These are phyloP conservation scores for Limenitis camilla DNA, from an alignment of 2,888 invertebrate genomes.

Conservation along the genomic window DNA sequence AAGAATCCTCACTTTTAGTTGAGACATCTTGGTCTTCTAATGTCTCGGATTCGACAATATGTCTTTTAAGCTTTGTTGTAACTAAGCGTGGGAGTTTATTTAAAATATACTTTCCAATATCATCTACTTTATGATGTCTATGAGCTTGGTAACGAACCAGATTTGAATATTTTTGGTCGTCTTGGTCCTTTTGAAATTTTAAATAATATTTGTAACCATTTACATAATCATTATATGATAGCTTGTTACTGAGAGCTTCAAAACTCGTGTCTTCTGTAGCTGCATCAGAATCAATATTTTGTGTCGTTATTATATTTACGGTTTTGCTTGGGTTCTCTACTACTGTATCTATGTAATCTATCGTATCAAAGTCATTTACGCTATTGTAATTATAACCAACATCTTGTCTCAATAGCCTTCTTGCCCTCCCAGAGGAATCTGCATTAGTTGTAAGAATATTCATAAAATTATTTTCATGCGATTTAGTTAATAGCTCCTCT, in stretches of 20 bases:
- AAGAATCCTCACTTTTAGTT: conserved; percentile 52
- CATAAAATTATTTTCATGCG: conserved; percentile 37
- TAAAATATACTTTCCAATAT: conserved; percentile 61
- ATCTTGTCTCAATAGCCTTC: conserved; percentile 11
- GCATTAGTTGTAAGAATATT: conserved; percentile 33
- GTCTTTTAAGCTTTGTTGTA: conserved; percentile 25
- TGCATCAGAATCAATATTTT: conserved; percentile 4
- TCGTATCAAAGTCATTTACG: conserved; percentile 25
- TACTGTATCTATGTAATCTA: conserved; percentile 21
- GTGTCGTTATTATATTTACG: neutral
- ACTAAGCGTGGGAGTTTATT: conserved; percentile 50
- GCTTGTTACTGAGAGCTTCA: conserved; percentile 43
- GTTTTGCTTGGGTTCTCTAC: conserved; percentile 13
- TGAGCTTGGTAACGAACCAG: conserved; percentile 58
- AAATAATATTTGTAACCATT: conserved; percentile 59
- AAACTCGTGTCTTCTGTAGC: conserved; percentile 31
- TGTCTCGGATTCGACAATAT: conserved; percentile 43
- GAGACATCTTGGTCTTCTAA: conserved; percentile 51
- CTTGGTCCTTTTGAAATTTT: conserved; percentile 48
- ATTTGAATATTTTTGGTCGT: conserved; percentile 48
- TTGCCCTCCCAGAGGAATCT: neutral
- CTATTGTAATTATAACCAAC: conserved; percentile 29
- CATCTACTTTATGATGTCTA: conserved; percentile 57
- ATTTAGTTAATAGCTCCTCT: conserved; percentile 43
- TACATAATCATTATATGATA: conserved; percentile 52